Base-by-base conservation (phyloP, 2,888 invertebrate species). In the Eupithecia pulchellata region DNA sequence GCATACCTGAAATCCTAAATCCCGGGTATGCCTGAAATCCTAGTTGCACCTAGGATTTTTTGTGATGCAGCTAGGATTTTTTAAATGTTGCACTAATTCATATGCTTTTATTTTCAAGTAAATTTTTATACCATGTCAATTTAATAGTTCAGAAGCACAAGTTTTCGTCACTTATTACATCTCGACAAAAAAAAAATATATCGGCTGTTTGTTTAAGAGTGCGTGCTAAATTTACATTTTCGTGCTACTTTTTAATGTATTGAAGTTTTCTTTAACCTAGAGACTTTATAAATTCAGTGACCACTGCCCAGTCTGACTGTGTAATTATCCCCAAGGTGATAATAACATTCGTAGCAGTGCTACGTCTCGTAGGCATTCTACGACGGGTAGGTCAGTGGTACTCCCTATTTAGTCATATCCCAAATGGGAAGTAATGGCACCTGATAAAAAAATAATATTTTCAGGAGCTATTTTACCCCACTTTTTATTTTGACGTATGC, bases 321-420 rank as follows among this genome's bases (percentile, higher is more conserved):
- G 36, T 62, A 29, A 29, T 52, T 47, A 39, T 55, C 60, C 61
- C 61, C 20, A 65, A 71, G 61, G 61, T 57, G 68, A 55, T 52
- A 17, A 64, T 60, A 34, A 58, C 27, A 36, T 65, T 57, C 42
- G 68, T 68, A 65, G 68, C 62, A 62, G 4, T 30, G 42, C 61
- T 61, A 61, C 61, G 60, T 1, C n/a, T n/a, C 60, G 60, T 60
- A 60, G 60, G 60, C 60, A 60, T 60, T 17, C 71, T 71, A 70
- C 64, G 67, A 17, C 67, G 52, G n/a, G n/a, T n/a, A n/a, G n/a
- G n/a, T n/a, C n/a, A n/a, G n/a, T n/a, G n/a, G n/a, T n/a, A n/a
- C n/a, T n/a, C n/a, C n/a, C n/a, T n/a, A n/a, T n/a, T n/a, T n/a
- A n/a, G n/a, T n/a, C n/a, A n/a, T n/a, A n/a, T n/a, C n/a, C n/a